A percentile compares a stretch with the other conserved stretches of the same genome.
These are phyloP conservation scores for Nothocercus nigrocapillus DNA, from an alignment of 2,113 vertebrate species.

Conservation along the genomic window DNA sequence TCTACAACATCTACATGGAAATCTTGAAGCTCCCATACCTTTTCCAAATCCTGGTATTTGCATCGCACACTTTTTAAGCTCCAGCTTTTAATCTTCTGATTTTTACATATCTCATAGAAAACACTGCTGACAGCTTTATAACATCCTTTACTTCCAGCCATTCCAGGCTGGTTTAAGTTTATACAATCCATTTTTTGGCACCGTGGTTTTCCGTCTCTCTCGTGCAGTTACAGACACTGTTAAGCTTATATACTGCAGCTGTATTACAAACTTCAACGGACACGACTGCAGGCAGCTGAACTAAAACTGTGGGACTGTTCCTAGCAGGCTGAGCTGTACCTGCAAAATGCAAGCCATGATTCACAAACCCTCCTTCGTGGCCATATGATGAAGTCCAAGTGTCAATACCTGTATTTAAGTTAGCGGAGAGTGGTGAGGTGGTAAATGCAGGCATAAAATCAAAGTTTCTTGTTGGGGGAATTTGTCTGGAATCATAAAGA, in stretches of 20 bases:
- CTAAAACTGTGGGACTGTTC: not conserved
- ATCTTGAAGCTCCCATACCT: not conserved
- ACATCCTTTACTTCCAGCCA: not conserved
- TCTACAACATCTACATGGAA: not conserved
- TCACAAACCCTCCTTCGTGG: not conserved
- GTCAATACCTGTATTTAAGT: not conserved
- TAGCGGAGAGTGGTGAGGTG: not conserved
- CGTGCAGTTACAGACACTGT: not conserved
- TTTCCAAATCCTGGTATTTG: not conserved
- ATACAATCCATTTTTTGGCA: not conserved
- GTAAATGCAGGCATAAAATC: not conserved
- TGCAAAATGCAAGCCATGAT: not conserved
- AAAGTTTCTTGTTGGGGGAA: not conserved
- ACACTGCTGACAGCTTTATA: not conserved
- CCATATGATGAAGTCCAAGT: rapidly evolving
- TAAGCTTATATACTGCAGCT: not conserved
- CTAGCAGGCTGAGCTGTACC: not conserved
- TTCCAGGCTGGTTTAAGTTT: not conserved
- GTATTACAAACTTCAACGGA: not conserved
- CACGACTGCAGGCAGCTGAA: not conserved
- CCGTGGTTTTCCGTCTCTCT: not conserved
- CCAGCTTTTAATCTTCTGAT: not conserved
- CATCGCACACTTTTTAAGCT: not conserved
- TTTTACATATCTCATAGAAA: not conserved
- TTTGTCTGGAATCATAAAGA: not conserved